phyloP scores from a whole-genome alignment of 35 echinoderm and acorn worm genomes.

The Apostichopus californicus region DNA sequence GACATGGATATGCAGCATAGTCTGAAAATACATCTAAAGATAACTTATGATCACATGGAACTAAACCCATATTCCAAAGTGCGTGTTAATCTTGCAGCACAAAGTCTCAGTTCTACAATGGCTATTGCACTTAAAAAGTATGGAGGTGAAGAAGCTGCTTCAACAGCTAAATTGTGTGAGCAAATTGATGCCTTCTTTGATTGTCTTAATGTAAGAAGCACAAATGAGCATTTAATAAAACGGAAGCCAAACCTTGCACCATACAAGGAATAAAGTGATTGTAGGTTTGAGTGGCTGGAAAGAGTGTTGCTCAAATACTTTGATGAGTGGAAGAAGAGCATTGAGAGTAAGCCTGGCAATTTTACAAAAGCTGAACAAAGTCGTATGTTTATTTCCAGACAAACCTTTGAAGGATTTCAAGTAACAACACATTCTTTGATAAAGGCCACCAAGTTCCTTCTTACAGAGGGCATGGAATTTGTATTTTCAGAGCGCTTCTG shows the following conservation, averaged over 20 bases:
- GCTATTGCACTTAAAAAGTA: slow-evolving; percentile 36
- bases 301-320: slow-evolving; percentile 36
- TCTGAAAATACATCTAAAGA: not conserved
- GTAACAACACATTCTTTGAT: slow-evolving; percentile 21
- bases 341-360: not conserved
- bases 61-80: not conserved
- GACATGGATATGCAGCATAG: not conserved
- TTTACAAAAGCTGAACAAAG: not conserved
- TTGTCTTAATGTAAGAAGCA: slow-evolving; percentile 48
- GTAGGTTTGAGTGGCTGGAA: not conserved
- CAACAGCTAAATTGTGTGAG: slow-evolving; percentile 39
- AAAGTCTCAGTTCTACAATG: slow-evolving; percentile 17
- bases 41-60: not conserved
- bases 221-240: slow-evolving; percentile 7
- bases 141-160: slow-evolving; percentile 7
- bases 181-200: slow-evolving; percentile 44
- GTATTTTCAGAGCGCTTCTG: slow-evolving; percentile 60
- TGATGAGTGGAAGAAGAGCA: slow-evolving; percentile 34
- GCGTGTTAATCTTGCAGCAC: slow-evolving; percentile 19
- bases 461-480: slow-evolving; percentile 9
- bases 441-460: slow-evolving; percentile 36
- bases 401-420: slow-evolving; percentile 48
- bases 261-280: slow-evolving; percentile 26
- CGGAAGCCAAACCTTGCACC: slow-evolving; percentile 31
- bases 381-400: slow-evolving; percentile 41